Percentiles rank a stretch among this genome's conserved stretches.
phyloP scores from a whole-genome alignment of 1,140 invertebrate species.

The Aphaenogaster rudis region DNA sequence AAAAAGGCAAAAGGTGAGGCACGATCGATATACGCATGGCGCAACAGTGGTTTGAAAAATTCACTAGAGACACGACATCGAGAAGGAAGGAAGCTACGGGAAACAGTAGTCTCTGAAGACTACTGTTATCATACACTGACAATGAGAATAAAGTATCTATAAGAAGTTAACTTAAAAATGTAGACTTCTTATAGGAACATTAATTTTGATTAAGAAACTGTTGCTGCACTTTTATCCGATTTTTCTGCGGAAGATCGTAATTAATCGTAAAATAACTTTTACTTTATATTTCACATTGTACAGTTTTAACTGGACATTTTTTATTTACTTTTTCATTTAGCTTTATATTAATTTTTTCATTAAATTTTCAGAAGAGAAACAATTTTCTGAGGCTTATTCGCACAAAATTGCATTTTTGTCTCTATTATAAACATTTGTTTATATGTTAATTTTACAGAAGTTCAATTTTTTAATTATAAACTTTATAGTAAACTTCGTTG shows the following conservation, averaged over 20 bases:
- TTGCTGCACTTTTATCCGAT: not conserved
- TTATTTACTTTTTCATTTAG: not conserved
- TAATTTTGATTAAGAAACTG: not conserved
- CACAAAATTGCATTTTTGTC: not conserved
- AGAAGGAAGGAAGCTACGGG: not conserved
- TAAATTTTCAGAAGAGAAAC: not conserved
- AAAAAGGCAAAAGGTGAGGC: conserved; percentile 1
- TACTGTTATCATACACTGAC: not conserved
- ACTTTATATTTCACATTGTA: not conserved
- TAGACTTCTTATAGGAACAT: not conserved
- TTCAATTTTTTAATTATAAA: not conserved
- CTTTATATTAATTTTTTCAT: not conserved
- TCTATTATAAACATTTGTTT: not conserved
- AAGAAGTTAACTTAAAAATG: conserved; percentile 8
- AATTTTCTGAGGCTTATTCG: not conserved
- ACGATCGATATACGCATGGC: conserved; percentile 42
- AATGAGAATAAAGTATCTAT: conserved; percentile 13
- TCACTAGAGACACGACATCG: not conserved
- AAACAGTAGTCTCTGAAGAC: not conserved
- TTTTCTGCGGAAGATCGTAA: not conserved
- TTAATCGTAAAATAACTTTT: not conserved
- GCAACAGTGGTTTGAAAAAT: conserved; percentile 52
- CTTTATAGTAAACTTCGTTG: not conserved
- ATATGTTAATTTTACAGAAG: not conserved
- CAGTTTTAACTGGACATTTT: not conserved